Conservation (phyloP, 2,113 vertebrate genomes). For the Callithrix jacchus region DNA sequence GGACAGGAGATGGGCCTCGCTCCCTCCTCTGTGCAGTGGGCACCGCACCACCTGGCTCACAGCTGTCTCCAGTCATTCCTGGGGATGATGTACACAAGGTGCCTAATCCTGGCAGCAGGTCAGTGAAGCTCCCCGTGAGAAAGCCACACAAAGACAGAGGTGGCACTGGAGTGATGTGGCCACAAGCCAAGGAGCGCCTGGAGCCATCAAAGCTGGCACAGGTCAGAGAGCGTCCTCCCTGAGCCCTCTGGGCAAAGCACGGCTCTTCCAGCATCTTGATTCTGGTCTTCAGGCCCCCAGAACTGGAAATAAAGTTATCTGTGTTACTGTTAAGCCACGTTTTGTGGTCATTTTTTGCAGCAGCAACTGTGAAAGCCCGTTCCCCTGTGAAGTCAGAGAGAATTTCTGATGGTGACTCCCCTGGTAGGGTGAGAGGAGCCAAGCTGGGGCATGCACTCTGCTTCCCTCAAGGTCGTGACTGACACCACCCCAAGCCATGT, state of each 20-base stretch:
- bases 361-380: background rate
- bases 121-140: accelerated
- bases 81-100: accelerated
- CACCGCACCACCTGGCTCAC: accelerated
- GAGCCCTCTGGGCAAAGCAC: background rate
- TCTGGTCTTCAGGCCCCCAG: background rate
- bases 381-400: background rate
- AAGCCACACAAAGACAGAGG: background rate
- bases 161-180: background rate
- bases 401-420: background rate
- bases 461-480: background rate
- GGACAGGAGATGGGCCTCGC: accelerated
- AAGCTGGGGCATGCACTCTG: background rate
- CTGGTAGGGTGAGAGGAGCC: background rate
- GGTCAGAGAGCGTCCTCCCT: background rate
- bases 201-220: no score
- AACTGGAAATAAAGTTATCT: background rate
- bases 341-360: background rate
- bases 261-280: background rate
- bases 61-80: accelerated
- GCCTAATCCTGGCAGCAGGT: background rate
- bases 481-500: background rate
- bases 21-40: background rate
- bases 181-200: background rate
- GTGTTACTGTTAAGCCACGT: background rate